Evolutionary conservation across 2,888 invertebrate genomes (phyloP).

Genomic region (Agonopterix subpropinquella): DNA sequence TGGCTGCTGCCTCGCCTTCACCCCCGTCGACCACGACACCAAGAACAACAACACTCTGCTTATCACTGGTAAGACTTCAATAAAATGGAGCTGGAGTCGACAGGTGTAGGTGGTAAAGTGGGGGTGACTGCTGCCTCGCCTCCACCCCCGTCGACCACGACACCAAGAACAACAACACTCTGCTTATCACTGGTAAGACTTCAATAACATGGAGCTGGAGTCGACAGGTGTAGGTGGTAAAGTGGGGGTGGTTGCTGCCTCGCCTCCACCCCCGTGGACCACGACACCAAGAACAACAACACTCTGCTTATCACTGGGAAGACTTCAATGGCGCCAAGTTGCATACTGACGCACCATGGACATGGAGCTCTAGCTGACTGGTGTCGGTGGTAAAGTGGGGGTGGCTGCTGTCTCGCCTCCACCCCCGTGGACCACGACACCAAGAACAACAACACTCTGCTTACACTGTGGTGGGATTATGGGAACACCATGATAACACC

Average conservation of each 20-base stretch:
- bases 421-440: conserved; percentile 97
- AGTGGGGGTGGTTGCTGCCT: conserved; percentile 75
- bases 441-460: conserved; percentile 81
- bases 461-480: conserved; percentile 29
- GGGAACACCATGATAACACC: no score
- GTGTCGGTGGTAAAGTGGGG: conserved; percentile 78
- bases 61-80: conserved; percentile 74
- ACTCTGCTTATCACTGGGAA: conserved; percentile 79
- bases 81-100: conserved; percentile 22
- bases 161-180: conserved; percentile 82
- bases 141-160: conserved; percentile 98
- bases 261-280: conserved; percentile 96
- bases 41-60: conserved; percentile 81
- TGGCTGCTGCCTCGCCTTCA: conserved; percentile 84
- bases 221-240: conserved; percentile 79
- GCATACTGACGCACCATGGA: no score
- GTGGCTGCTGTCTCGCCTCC: conserved; percentile 83
- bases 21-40: conserved; percentile 95
- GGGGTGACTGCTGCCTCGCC: conserved; percentile 78
- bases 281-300: conserved; percentile 86
- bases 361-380: conserved; percentile 45
- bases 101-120: conserved; percentile 79
- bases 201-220: not conserved
- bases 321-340: conserved; percentile 7
- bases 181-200: conserved; percentile 78